Percentiles rank a stretch among this genome's conserved stretches.
Evolutionary conservation across 1,140 invertebrate species (phyloP).

Genomic region (Leptinotarsa defecta): DNA sequence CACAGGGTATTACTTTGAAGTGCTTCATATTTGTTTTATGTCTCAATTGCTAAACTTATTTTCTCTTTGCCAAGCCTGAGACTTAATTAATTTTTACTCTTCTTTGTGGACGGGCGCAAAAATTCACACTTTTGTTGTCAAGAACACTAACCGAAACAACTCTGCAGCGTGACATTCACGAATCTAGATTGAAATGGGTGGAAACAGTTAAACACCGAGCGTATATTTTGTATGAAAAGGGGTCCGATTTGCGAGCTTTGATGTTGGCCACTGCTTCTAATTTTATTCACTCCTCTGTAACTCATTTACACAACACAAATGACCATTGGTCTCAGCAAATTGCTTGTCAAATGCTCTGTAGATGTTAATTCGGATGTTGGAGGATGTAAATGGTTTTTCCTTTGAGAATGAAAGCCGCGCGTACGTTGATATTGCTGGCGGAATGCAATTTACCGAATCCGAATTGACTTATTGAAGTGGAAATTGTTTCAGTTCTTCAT

Average conservation of each 20-base stretch:
- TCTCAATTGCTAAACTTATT: too few species aligned
- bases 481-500: too few species aligned
- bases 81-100: too few species aligned
- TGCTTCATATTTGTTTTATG: too few species aligned
- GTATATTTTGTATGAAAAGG: conserved; percentile 31
- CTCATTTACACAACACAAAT: conserved; percentile 57
- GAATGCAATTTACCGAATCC: not conserved
- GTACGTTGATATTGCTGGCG: not conserved
- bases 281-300: conserved; percentile 55
- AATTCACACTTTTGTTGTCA: not conserved
- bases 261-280: conserved; percentile 54
- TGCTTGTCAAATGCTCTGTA: conserved; percentile 55
- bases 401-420: conserved; percentile 19
- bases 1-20: too few species aligned
- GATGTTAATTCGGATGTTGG: conserved; percentile 51
- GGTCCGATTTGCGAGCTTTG: conserved; percentile 43
- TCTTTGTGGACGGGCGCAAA: not conserved
- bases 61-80: too few species aligned
- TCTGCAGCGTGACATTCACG: conserved; percentile 8
- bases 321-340: conserved; percentile 56
- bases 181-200: conserved; percentile 19
- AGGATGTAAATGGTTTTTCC: conserved; percentile 30
- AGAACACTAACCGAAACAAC: not conserved
- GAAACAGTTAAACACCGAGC: conserved; percentile 10
- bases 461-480: too few species aligned